Evolutionary conservation across 1,140 invertebrate genomes (phyloP).

Genomic region (Drosophila takahashii): DNA sequence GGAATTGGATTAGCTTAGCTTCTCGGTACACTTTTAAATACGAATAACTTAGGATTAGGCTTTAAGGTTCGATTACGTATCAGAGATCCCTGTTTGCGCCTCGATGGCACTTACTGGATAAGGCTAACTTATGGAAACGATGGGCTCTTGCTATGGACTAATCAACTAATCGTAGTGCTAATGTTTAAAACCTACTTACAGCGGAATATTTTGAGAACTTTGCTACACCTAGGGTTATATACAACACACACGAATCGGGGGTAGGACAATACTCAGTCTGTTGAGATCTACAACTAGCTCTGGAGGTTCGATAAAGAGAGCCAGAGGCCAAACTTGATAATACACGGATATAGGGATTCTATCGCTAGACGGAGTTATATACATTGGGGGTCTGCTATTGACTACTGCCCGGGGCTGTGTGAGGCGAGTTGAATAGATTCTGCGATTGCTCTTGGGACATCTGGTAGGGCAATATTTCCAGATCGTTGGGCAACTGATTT

Average conservation of each 20-base stretch:
- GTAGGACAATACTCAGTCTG: slow-evolving; percentile 73
- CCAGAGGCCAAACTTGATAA: slow-evolving; percentile 46
- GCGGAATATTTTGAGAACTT: slow-evolving; percentile 56
- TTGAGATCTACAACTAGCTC: slow-evolving; percentile 77
- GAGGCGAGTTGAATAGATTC: slow-evolving; percentile 74
- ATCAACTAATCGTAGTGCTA: slow-evolving; percentile 12
- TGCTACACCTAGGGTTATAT: slow-evolving; percentile 10
- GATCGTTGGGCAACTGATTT: slow-evolving; percentile 72
- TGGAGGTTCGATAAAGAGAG: slow-evolving; percentile 54
- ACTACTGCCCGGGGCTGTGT: slow-evolving; percentile 60
- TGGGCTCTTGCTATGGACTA: slow-evolving; percentile 44
- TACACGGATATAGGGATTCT: slow-evolving; percentile 8
- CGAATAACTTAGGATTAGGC: slow-evolving; percentile 29
- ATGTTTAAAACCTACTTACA: slow-evolving; percentile 10
- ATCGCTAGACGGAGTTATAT: slow-evolving; percentile 34
- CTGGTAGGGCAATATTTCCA: slow-evolving; percentile 80
- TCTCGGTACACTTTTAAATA: slow-evolving; percentile 11
- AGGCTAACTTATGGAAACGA: slow-evolving; percentile 57
- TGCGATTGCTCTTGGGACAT: slow-evolving; percentile 80
- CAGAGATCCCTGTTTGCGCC: slow-evolving; percentile 65
- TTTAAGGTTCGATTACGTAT: slow-evolving; percentile 59
- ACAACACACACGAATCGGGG: slow-evolving; percentile 9
- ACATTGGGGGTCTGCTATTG: slow-evolving; percentile 35
- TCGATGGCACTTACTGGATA: slow-evolving; percentile 69
- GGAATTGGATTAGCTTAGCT: slow-evolving; percentile 42